Evolutionary conservation across 1,140 invertebrate species (phyloP).

Genomic region (Oryzaephilus surinamensis): DNA sequence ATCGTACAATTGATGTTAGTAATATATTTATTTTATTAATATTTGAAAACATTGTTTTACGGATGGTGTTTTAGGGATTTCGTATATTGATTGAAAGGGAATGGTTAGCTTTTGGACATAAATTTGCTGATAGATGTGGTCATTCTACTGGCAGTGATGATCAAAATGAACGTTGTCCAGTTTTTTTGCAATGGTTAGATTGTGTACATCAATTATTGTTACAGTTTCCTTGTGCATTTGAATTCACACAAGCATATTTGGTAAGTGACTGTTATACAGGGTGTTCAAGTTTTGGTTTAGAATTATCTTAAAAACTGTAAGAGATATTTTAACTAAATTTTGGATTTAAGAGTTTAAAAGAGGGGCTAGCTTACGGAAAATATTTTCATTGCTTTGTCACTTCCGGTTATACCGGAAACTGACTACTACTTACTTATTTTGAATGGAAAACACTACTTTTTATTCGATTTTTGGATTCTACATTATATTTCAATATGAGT

Average conservation of each 20-base stretch:
- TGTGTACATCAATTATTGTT: conserved; percentile 84
- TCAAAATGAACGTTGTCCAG: conserved; percentile 84
- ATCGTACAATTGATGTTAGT: conserved; percentile 76
- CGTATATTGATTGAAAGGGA: conserved; percentile 84
- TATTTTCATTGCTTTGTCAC: too few species aligned
- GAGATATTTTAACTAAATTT: too few species aligned
- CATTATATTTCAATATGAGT: too few species aligned
- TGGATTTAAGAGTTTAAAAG: too few species aligned
- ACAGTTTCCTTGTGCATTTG: conserved; percentile 89
- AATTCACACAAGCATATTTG: conserved; percentile 88
- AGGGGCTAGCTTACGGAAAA: too few species aligned
- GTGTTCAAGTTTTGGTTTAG: too few species aligned
- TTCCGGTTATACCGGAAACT: too few species aligned
- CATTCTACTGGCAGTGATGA: conserved; percentile 74
- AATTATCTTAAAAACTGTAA: too few species aligned
- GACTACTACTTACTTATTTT: too few species aligned
- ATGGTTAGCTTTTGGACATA: conserved; percentile 95
- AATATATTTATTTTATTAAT: neutral
- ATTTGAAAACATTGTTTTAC: neutral
- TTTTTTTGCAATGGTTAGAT: conserved; percentile 97
- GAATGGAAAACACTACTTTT: too few species aligned
- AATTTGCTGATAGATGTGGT: conserved; percentile 91
- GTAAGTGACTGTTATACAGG: too few species aligned
- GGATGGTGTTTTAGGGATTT: conserved; percentile 59
- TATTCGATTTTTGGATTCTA: too few species aligned